Percentiles rank a stretch among this genome's conserved stretches.
Evolutionary conservation across 2,113 vertebrate genomes (phyloP).

Genomic region (Balaenoptera acutorostrata): DNA sequence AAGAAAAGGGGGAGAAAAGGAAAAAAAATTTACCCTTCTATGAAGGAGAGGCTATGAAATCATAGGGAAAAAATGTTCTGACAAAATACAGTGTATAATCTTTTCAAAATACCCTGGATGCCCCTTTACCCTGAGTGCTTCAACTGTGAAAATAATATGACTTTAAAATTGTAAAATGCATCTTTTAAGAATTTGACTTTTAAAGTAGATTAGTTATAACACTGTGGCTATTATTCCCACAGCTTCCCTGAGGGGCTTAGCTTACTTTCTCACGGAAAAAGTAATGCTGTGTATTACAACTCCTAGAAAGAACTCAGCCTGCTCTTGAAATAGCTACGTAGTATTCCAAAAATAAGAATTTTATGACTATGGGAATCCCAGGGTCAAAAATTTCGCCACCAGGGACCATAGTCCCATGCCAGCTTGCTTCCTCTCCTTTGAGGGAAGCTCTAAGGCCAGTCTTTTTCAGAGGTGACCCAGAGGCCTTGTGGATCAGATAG

Average conservation of each 20-base stretch:
- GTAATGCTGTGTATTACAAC: background rate
- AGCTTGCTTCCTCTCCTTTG: background rate
- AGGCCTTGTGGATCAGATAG: background rate
- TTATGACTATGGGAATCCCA: background rate
- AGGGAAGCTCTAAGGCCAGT: background rate
- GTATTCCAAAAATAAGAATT: slow-evolving; percentile 9
- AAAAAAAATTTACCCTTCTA: background rate
- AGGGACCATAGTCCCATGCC: background rate
- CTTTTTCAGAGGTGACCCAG: background rate
- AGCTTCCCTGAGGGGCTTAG: background rate
- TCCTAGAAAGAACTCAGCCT: background rate
- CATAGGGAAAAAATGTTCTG: background rate
- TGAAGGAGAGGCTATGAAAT: background rate
- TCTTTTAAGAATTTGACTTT: slow-evolving; percentile 50
- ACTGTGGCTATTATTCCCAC: background rate
- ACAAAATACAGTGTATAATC: background rate
- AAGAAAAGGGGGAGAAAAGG: background rate
- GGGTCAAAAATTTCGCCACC: background rate
- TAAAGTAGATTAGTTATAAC: slow-evolving; percentile 20
- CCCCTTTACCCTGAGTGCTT: background rate
- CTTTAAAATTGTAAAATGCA: slow-evolving; percentile 41
- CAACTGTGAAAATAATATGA: slow-evolving; percentile 16
- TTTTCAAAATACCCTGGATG: slow-evolving; percentile 20
- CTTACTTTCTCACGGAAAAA: slow-evolving; percentile 12
- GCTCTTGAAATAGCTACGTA: background rate